phyloP scores from a whole-genome alignment of 92 coral and sea anemone species.

The Epizoanthus ramosus region DNA sequence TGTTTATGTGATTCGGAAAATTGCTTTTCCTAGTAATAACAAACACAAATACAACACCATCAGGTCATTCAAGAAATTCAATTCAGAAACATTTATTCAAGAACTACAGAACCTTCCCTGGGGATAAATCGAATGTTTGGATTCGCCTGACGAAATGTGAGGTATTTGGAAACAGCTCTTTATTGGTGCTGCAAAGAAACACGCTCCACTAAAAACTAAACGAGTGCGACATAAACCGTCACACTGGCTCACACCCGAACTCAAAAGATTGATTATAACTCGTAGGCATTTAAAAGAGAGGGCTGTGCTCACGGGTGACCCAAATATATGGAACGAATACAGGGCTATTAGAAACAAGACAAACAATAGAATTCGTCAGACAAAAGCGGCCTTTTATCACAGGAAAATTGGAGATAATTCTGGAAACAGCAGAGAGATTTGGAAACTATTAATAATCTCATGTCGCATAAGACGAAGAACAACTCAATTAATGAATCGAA shows the following conservation, averaged over 20 bases:
- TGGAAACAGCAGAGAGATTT: neutral
- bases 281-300: neutral
- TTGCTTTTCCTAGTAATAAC: neutral
- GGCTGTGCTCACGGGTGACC: constrained; percentile 1
- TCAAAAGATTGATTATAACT: constrained; percentile 6
- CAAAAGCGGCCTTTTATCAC: neutral
- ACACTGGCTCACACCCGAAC: constrained; percentile 1
- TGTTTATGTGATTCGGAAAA: neutral
- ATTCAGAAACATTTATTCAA: neutral
- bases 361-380: neutral
- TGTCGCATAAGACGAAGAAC: constrained; percentile 3
- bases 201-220: constrained; percentile 16
- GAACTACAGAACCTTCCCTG: neutral
- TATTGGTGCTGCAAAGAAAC: constrained; percentile 26
- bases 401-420: neutral
- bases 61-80: neutral
- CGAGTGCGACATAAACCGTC: constrained; percentile 2
- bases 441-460: constrained; percentile 15
- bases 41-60: neutral
- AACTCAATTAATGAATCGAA: constrained; percentile 12
- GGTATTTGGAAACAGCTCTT: constrained; percentile 37
- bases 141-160: constrained; percentile 34
- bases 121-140: constrained; percentile 8
- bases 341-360: neutral
- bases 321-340: neutral